phyloP scores from a whole-genome alignment of 2,113 vertebrate genomes.

The Rhadina sibilatrix region DNA sequence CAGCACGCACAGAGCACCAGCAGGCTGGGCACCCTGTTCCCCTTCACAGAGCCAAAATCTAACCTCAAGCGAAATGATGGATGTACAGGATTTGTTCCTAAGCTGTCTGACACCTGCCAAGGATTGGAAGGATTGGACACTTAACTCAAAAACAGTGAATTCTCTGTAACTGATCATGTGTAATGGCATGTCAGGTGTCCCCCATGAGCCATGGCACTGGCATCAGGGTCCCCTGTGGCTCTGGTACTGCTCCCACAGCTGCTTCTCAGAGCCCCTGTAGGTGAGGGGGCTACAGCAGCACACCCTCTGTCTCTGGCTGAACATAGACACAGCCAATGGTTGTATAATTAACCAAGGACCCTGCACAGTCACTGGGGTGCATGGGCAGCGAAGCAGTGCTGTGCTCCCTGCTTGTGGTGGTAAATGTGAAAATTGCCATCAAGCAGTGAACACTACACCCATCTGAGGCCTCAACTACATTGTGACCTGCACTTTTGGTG shows the following conservation, averaged over 20 bases:
- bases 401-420: neutral
- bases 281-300: neutral
- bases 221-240: accelerated
- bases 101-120: no score
- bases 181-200: accelerated
- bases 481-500: accelerated
- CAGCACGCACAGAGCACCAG: no score
- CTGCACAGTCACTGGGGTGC: accelerated
- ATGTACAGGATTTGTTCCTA: neutral
- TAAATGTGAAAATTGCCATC: no score
- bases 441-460: neutral
- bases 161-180: neutral
- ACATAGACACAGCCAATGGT: accelerated
- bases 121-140: accelerated
- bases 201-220: accelerated
- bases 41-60: neutral
- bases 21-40: neutral
- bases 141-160: neutral
- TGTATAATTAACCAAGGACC: accelerated
- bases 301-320: accelerated
- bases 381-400: accelerated
- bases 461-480: neutral
- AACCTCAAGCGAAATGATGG: accelerated
- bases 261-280: neutral
- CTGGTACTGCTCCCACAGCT: neutral